Evolutionary conservation across 2,888 invertebrate species (phyloP), one percentile per base, ranked within the genome.

Genomic region (Volucella bombylans): DNA sequence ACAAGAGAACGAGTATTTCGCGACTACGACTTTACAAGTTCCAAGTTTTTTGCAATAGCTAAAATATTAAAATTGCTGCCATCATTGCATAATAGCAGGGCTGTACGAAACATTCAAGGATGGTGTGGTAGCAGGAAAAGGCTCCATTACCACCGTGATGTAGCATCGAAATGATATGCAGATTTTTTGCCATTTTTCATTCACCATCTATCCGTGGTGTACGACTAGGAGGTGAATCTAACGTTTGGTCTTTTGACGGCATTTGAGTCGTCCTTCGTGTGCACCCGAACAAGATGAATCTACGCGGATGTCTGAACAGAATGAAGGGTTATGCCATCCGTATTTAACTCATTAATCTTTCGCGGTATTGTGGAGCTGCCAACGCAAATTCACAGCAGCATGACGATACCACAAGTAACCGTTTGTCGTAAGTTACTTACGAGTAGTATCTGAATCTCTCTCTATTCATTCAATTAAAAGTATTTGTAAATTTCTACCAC

Each of bases 151-250:
- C 81, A 68, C 80, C 14, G 69, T 80, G 74, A 81, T 71, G 69
- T 74, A 71, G 62, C 80, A 67, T 71, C 81, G 77, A n/a, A 85
- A 81, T 85, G 85, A 85, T 81, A 85, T 85, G 85, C 85, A 85
- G 85, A 85, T 81, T 85, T 81, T 72, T 81, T 85, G 81, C 85
- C 85, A 85, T 85, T 85, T 85, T 85, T 85, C 85, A 85, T 85
- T 85, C 23, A 23, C 77, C 81, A 85, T 80, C 71, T 74, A 62
- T 64, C 45, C 50, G 43, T 9, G 31, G 31, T 38, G 18, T 12
- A 38, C 68, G 23, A 39, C 62, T 52, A 65, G 68, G 73, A 68
- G 23, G 72, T 67, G 47, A 50, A 18, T 72, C 55, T 71, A 73
- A 73, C 65, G 79, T 65, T 79, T 67, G 72, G 73, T 55, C 76